These are phyloP conservation scores for Chondrilla cf. caribensis DNA, from an alignment of 37 sponge, comb jelly and placozoan species.

Conservation along the genomic window DNA sequence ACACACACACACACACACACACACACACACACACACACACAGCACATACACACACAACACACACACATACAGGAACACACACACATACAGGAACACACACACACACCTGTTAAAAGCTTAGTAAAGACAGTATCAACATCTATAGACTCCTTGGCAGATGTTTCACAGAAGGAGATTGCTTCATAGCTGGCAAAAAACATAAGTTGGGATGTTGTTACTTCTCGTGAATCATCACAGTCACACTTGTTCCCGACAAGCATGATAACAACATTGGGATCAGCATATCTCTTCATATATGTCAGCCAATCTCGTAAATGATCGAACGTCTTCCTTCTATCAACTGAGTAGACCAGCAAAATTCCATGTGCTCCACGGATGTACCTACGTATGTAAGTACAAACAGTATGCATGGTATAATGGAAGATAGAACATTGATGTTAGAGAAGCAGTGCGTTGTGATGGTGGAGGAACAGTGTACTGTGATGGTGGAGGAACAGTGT, in stretches of 20 bases:
- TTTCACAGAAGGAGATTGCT: not conserved
- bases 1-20: no score
- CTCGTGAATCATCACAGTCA: not conserved
- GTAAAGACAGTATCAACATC: constrained; percentile 4
- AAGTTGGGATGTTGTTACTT: not conserved
- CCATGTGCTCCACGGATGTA: no score
- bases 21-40: no score
- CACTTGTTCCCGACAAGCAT: not conserved
- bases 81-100: no score
- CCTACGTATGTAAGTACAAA: no score
- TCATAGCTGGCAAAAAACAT: not conserved
- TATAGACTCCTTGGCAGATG: constrained; percentile 2
- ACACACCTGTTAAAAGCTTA: not conserved
- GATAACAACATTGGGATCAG: not conserved
- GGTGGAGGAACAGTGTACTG: no score
- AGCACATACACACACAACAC: no score
- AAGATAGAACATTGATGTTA: no score
- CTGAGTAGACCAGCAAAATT: not conserved
- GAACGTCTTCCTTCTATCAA: not conserved
- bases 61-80: no score
- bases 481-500: no score
- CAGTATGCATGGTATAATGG: no score
- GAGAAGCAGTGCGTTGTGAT: no score
- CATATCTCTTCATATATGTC: not conserved
- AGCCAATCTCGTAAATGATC: not conserved